Conservation (phyloP, 2,113 vertebrate species). For the Scartelaos histophorus region DNA sequence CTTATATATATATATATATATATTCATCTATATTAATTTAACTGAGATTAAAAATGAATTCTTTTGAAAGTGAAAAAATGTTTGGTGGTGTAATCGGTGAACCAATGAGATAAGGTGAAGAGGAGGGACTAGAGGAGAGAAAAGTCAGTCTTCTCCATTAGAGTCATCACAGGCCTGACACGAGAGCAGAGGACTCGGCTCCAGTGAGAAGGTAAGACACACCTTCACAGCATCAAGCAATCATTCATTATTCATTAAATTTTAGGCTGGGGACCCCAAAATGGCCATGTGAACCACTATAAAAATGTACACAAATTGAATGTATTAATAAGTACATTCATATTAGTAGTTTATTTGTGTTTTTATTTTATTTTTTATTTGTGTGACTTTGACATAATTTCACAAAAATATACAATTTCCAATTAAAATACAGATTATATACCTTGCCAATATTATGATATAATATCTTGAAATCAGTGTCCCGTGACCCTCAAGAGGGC, state of each 20-base stretch:
- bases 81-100: constrained; percentile 32
- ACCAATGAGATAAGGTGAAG: constrained; percentile 63
- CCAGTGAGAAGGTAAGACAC: constrained; percentile 28
- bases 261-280: too few relatives aligned
- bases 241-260: not conserved
- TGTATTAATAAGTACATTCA: too few relatives aligned
- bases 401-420: too few relatives aligned
- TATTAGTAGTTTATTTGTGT: too few relatives aligned
- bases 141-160: constrained; percentile 56
- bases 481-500: too few relatives aligned
- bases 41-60: not conserved
- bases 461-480: too few relatives aligned
- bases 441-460: too few relatives aligned
- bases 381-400: too few relatives aligned
- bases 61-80: constrained; percentile 16
- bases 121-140: constrained; percentile 70
- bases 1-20: not conserved
- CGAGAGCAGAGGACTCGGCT: constrained; percentile 30
- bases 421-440: too few relatives aligned
- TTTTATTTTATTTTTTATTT: too few relatives aligned
- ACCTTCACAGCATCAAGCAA: not conserved
- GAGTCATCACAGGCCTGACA: constrained; percentile 55
- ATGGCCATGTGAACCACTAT: too few relatives aligned
- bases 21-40: not conserved
- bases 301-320: too few relatives aligned